Evolutionary conservation across 2,888 invertebrate species (phyloP).

Genomic region (Campoletis raptor): DNA sequence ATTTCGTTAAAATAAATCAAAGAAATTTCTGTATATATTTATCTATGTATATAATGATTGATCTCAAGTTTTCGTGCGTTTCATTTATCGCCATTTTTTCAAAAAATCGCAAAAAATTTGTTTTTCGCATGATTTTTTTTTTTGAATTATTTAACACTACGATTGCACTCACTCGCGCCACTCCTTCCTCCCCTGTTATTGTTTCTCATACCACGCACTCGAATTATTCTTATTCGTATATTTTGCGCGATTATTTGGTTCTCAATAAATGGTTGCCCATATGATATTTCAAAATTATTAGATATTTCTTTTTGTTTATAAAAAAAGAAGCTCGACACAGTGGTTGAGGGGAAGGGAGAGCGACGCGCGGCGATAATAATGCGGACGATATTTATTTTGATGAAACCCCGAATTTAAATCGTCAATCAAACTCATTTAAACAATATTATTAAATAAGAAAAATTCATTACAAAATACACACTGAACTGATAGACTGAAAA

Average conservation of each 20-base stretch:
- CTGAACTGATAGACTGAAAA: not conserved
- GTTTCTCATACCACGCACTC: slow-evolving; percentile 21
- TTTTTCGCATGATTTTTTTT: slow-evolving; percentile 8
- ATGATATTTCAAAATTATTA: not conserved
- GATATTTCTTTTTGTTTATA: slow-evolving; percentile 20
- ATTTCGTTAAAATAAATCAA: slow-evolving; percentile 48
- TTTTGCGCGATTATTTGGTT: slow-evolving; percentile 37
- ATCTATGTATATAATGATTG: slow-evolving; percentile 40
- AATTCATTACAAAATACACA: not conserved
- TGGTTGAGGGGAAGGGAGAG: slow-evolving; percentile 51
- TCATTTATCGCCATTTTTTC: slow-evolving; percentile 35
- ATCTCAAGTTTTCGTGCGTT: slow-evolving; percentile 55
- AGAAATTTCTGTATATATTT: slow-evolving; percentile 9
- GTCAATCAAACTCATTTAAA: slow-evolving; percentile 19
- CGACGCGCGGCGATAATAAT: slow-evolving; percentile 58
- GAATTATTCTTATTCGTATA: slow-evolving; percentile 28
- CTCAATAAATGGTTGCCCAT: slow-evolving; percentile 1
- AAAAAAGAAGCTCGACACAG: slow-evolving; percentile 43
- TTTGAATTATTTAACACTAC: slow-evolving; percentile 53
- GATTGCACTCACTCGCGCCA: slow-evolving; percentile 70
- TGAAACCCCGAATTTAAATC: slow-evolving; percentile 27
- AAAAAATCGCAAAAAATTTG: slow-evolving; percentile 15
- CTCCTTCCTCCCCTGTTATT: slow-evolving; percentile 60
- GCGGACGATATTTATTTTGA: slow-evolving; percentile 20
- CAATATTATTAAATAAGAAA: slow-evolving; percentile 35